Evolutionary conservation across 2,113 vertebrate genomes (phyloP).

Genomic region (Syngnathus scovelli): DNA sequence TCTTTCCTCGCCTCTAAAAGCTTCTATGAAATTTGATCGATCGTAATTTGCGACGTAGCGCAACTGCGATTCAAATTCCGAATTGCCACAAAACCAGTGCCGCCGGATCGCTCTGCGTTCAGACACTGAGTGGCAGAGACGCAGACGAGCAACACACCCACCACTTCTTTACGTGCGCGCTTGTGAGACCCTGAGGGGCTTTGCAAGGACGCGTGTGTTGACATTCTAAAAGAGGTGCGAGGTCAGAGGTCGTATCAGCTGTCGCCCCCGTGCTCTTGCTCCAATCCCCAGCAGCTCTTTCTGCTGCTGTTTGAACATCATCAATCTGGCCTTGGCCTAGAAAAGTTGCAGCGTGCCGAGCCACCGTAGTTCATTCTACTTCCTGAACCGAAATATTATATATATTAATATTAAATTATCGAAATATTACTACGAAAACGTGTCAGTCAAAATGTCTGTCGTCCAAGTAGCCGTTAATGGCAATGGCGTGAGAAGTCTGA

Average conservation of each 20-base stretch:
- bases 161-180: not conserved
- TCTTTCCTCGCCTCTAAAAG: not conserved
- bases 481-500: not conserved
- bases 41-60: too few species aligned
- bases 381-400: not conserved
- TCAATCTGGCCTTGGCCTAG: slow-evolving; percentile 32
- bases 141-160: slow-evolving; percentile 19
- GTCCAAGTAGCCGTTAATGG: not conserved
- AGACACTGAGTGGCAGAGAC: not conserved
- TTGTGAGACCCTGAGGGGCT: slow-evolving; percentile 16
- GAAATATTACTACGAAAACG: not conserved
- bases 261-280: slow-evolving; percentile 60
- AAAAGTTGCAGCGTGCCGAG: not conserved
- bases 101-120: too few species aligned
- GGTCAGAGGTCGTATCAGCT: slow-evolving; percentile 63
- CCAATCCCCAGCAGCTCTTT: slow-evolving; percentile 57
- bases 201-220: slow-evolving; percentile 23
- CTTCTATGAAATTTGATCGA: too few species aligned
- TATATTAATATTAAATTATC: too few species aligned
- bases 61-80: too few species aligned
- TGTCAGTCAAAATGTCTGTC: not conserved
- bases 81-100: too few species aligned
- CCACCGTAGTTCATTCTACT: not conserved
- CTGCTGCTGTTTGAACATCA: slow-evolving; percentile 61
- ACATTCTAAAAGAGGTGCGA: slow-evolving; percentile 63